Percentiles rank a stretch among this genome's conserved stretches.
These are phyloP conservation scores for Phylloscopus trochilus DNA, from an alignment of 2,113 vertebrate species.

Conservation along the genomic window DNA sequence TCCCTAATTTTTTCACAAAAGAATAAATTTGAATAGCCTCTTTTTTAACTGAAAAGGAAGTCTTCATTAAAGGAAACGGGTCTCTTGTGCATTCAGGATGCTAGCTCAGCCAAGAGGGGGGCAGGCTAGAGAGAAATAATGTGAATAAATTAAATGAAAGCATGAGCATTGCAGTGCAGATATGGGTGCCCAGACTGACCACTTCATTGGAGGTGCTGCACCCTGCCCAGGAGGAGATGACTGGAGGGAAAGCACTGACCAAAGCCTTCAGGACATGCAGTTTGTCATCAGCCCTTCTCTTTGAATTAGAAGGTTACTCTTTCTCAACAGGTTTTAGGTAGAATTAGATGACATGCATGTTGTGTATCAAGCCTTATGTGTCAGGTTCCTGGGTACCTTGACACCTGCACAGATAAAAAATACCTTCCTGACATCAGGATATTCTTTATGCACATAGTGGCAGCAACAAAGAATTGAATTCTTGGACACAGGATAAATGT, in stretches of 20 bases:
- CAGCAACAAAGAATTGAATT: not conserved
- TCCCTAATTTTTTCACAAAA: not conserved
- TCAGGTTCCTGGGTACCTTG: not conserved
- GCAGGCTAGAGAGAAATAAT: not conserved
- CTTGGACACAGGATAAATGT: not conserved
- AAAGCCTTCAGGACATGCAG: not conserved
- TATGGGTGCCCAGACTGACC: not conserved
- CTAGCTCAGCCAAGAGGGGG: not conserved
- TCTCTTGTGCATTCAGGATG: not conserved
- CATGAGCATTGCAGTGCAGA: not conserved
- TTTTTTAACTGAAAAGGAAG: not conserved
- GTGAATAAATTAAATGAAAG: not conserved
- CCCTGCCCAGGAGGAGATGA: not conserved
- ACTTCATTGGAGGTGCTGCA: not conserved
- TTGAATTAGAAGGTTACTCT: not conserved
- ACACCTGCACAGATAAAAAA: not conserved
- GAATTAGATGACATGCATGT: fast-evolving
- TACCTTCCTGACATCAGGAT: not conserved
- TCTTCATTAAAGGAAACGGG: not conserved
- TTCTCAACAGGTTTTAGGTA: not conserved
- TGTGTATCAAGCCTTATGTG: not conserved
- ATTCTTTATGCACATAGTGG: not conserved
- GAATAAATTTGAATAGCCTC: not conserved
- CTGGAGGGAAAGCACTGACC: not conserved
- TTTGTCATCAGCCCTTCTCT: not conserved